phyloP scores from a whole-genome alignment of 2,888 invertebrate genomes.

The Orgyia antiqua region DNA sequence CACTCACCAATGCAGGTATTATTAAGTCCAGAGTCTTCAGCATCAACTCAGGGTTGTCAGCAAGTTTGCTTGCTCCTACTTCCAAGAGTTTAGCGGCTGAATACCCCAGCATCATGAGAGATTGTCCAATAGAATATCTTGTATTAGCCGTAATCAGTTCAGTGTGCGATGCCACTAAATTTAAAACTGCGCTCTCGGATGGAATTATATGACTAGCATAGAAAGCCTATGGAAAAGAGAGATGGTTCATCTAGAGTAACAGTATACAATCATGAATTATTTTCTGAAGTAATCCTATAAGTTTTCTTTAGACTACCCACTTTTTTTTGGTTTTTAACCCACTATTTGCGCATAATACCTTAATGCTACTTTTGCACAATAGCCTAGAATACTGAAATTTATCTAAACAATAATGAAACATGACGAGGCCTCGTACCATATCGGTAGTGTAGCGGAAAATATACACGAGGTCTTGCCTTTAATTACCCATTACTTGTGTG shows the following conservation, averaged over 20 bases:
- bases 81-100: conserved; percentile 65
- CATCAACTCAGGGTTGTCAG: conserved; percentile 80
- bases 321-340: too few species aligned
- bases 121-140: conserved; percentile 60
- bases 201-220: conserved; percentile 89
- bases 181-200: conserved; percentile 89
- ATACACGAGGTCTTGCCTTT: too few species aligned
- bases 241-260: not conserved
- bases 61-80: conserved; percentile 53
- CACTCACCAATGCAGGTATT: conserved; percentile 82
- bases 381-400: too few species aligned
- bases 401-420: too few species aligned
- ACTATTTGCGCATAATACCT: too few species aligned
- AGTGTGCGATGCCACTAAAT: conserved; percentile 78
- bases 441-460: too few species aligned
- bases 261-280: too few species aligned
- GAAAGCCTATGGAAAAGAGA: conserved; percentile 77
- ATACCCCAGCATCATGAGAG: conserved; percentile 65
- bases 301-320: too few species aligned
- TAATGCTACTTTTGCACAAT: too few species aligned
- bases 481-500: too few species aligned
- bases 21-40: conserved; percentile 82
- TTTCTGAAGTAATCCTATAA: too few species aligned
- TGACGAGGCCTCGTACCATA: too few species aligned
- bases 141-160: conserved; percentile 60